These are phyloP conservation scores for Mimumesa dahlbomi DNA, from an alignment of 2,888 invertebrate species.

Conservation along the genomic window DNA sequence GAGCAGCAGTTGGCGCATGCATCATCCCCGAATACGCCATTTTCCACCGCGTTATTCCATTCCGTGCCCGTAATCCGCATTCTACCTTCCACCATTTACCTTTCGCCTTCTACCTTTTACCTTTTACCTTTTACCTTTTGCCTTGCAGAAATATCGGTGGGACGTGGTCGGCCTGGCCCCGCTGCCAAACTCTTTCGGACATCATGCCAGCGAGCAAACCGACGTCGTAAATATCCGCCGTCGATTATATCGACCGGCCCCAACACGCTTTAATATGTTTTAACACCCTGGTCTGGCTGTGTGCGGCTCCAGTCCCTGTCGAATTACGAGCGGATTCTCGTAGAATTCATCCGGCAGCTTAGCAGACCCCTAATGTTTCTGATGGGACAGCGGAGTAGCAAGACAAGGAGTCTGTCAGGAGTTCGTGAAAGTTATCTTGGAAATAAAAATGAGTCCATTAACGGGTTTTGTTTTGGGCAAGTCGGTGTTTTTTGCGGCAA, in stretches of 20 bases:
- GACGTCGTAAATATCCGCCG: constrained; percentile 18
- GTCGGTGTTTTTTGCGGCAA: constrained; percentile 25
- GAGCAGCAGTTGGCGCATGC: constrained; percentile 61
- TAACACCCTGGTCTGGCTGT: too few relatives aligned
- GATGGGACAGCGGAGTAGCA: too few relatives aligned
- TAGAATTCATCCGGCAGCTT: too few relatives aligned
- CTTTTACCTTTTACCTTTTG: too few relatives aligned
- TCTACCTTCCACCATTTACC: too few relatives aligned
- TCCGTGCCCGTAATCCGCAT: constrained; percentile 64
- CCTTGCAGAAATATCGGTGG: constrained; percentile 69
- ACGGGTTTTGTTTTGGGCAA: constrained; percentile 36
- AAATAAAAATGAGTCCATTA: constrained; percentile 64
- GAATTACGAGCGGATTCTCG: too few relatives aligned
- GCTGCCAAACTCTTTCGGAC: constrained; percentile 54
- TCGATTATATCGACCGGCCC: constrained; percentile 10
- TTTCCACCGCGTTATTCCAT: constrained; percentile 67
- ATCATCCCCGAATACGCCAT: constrained; percentile 59
- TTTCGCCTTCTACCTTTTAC: too few relatives aligned
- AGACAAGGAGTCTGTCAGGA: too few relatives aligned
- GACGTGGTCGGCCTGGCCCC: constrained; percentile 66
- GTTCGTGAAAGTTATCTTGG: too few relatives aligned
- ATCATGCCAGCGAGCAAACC: constrained; percentile 26
- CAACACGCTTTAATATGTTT: too few relatives aligned
- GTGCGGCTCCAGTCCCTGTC: too few relatives aligned
- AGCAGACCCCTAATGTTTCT: too few relatives aligned